These are phyloP conservation scores for Amphiura filiformis DNA, from an alignment of 35 echinoderm and acorn worm species.

Conservation along the genomic window DNA sequence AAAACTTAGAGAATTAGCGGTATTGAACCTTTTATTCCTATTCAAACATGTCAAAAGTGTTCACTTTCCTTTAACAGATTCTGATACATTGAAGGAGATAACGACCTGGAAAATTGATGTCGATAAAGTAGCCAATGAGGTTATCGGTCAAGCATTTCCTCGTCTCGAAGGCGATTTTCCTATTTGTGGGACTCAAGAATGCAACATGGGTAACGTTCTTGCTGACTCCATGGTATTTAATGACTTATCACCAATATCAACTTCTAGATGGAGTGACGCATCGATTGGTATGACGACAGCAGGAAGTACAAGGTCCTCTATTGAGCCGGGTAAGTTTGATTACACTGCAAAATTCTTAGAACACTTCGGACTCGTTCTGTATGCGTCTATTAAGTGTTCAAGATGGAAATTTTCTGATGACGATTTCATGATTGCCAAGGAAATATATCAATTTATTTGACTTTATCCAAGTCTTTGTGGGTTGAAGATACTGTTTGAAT, in stretches of 20 bases:
- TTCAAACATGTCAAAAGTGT: too few species aligned
- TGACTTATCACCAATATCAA: neutral
- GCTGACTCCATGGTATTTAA: conserved; percentile 66
- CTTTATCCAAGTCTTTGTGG: too few species aligned
- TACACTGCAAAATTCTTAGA: too few species aligned
- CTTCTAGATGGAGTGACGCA: conserved; percentile 39
- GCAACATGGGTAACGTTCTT: conserved; percentile 79
- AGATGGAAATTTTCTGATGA: too few species aligned
- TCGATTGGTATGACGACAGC: conserved; percentile 60
- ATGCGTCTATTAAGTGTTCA: too few species aligned
- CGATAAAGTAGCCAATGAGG: conserved; percentile 25
- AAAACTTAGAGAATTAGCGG: too few species aligned
- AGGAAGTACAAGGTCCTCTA: conserved; percentile 36
- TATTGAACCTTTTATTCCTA: too few species aligned
- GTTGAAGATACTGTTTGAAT: too few species aligned
- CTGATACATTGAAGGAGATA: conserved; percentile 23
- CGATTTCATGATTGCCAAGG: too few species aligned
- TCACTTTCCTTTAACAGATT: too few species aligned
- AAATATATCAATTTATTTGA: too few species aligned
- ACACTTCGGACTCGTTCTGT: too few species aligned
- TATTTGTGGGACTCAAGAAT: conserved; percentile 53
- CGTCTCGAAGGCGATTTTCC: conserved; percentile 34
- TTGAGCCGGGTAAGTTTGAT: conserved; percentile 51
- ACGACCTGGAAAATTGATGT: conserved; percentile 40
- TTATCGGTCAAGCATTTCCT: conserved; percentile 51